Evolutionary conservation across 1,140 invertebrate species (phyloP).

Genomic region (Ceratina calcarata): DNA sequence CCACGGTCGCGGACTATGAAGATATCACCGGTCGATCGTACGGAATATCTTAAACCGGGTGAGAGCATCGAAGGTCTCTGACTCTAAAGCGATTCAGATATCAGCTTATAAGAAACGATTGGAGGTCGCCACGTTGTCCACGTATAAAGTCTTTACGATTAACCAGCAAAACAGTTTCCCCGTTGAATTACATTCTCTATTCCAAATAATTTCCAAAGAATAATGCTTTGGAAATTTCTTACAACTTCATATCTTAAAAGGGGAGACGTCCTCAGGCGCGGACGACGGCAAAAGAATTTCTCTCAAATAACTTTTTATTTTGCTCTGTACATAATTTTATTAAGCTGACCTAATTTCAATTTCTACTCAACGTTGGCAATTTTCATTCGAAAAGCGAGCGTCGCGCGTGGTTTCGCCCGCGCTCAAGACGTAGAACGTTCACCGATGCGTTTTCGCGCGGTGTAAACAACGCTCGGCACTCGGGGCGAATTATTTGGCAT

Average conservation of each 20-base stretch:
- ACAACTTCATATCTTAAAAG: no score
- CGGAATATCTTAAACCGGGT: constrained; percentile 69
- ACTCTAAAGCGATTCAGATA: background rate
- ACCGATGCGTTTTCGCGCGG: constrained; percentile 1
- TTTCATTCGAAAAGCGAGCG: no score
- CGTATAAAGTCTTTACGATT: background rate
- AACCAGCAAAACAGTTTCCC: background rate
- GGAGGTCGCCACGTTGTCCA: background rate
- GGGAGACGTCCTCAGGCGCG: no score
- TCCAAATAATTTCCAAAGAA: no score
- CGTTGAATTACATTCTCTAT: background rate
- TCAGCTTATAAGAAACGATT: background rate
- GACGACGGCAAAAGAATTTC: no score
- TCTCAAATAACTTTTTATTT: no score
- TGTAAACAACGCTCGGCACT: constrained; percentile 20
- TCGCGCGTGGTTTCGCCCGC: background rate
- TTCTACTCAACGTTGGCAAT: background rate
- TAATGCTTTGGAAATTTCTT: no score
- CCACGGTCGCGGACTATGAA: constrained; percentile 65
- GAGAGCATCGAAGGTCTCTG: background rate
- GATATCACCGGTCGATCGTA: constrained; percentile 70
- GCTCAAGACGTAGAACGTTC: no score
- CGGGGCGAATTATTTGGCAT: constrained; percentile 24
- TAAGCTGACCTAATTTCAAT: no score
- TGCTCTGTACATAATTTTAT: no score